Conservation (phyloP, 2,113 vertebrate genomes). For the Xenopus laevis region DNA sequence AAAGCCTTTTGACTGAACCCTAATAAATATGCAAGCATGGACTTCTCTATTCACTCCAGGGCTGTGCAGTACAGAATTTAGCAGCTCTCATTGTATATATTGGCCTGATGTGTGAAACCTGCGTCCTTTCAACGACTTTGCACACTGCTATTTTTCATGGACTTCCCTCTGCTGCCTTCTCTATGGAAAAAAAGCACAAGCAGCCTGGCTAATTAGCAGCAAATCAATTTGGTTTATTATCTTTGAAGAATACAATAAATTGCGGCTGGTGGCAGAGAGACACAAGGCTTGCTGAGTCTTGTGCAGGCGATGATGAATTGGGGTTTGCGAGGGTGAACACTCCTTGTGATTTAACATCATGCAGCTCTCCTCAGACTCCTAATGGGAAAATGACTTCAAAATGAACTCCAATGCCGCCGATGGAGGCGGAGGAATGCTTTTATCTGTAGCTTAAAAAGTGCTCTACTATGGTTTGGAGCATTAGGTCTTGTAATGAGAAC, state of each 20-base stretch:
- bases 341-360: conserved; percentile 41
- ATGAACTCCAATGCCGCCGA: conserved; percentile 33
- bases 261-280: conserved; percentile 36
- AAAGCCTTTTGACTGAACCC: no score
- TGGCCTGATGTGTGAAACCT: neutral
- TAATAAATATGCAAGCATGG: no score
- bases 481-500: conserved; percentile 28
- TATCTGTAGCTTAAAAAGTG: no score
- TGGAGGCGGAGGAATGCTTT: no score
- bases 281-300: conserved; percentile 33
- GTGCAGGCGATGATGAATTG: conserved; percentile 32
- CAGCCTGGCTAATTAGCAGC: conserved; percentile 42
- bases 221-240: conserved; percentile 46
- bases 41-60: no score
- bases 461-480: neutral
- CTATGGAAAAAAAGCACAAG: conserved; percentile 12
- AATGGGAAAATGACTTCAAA: conserved; percentile 44
- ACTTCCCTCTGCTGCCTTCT: conserved; percentile 18
- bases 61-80: no score
- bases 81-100: no score
- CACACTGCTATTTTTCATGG: conserved; percentile 34
- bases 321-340: conserved; percentile 36
- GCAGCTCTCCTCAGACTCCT: conserved; percentile 29
- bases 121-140: conserved; percentile 37
- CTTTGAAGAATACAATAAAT: conserved; percentile 44